Percentiles rank a stretch among this genome's conserved stretches.
Conservation (phyloP, 1,140 invertebrate genomes). For the Ylistrum balloti region DNA sequence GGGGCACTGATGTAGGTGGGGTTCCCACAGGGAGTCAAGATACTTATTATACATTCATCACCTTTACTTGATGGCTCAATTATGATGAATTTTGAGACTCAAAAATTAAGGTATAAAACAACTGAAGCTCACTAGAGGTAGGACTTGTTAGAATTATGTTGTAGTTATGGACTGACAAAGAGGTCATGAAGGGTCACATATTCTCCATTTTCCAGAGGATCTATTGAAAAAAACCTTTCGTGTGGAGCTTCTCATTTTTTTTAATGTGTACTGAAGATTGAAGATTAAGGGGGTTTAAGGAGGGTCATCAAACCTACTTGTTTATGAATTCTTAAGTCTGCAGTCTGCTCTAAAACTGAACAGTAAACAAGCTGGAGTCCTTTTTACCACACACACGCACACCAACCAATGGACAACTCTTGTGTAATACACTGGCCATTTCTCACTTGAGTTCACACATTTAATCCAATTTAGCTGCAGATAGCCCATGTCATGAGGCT, state of each 20-base stretch:
- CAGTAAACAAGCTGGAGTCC: neutral
- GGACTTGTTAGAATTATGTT: no score
- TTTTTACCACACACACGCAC: neutral
- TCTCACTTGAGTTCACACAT: neutral
- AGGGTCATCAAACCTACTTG: neutral
- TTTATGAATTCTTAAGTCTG: neutral
- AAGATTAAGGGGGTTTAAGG: neutral
- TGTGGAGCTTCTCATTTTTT: neutral
- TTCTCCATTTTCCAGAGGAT: neutral
- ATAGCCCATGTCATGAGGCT: conserved; percentile 7
- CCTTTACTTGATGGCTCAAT: neutral
- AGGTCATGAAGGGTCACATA: neutral
- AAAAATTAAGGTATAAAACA: neutral
- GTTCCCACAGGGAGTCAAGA: no score
- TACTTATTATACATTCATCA: no score
- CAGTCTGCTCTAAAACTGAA: neutral
- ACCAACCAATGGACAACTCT: neutral
- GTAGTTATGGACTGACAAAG: neutral
- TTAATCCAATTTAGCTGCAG: neutral
- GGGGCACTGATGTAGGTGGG: no score
- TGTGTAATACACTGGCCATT: neutral
- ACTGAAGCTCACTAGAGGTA: neutral
- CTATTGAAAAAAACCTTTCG: neutral
- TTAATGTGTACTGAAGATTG: neutral
- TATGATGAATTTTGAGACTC: neutral